phyloP scores from a whole-genome alignment of 1,140 invertebrate species.

The Diachasmimorpha longicaudata region DNA sequence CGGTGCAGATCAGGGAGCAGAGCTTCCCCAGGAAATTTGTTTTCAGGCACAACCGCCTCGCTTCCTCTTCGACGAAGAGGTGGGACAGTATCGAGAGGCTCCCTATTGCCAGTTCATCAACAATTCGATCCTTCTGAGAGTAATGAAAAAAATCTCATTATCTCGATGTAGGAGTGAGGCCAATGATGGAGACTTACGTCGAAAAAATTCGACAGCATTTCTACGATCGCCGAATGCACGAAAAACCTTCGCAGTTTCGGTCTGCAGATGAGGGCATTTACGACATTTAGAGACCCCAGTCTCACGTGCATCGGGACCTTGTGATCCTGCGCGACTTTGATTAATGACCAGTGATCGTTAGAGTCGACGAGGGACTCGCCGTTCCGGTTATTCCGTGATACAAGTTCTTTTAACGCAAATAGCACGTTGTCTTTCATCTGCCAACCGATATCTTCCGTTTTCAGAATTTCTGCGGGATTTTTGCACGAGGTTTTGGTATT shows the following conservation, averaged over 20 bases:
- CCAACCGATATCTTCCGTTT: conserved; percentile 38
- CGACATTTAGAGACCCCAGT: conserved; percentile 29
- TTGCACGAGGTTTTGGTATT: neutral
- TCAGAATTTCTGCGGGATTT: conserved; percentile 39
- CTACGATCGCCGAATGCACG: neutral
- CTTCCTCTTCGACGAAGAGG: conserved; percentile 29
- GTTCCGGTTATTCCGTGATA: conserved; percentile 37
- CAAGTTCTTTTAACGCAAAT: conserved; percentile 43
- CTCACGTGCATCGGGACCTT: neutral
- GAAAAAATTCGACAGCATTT: neutral
- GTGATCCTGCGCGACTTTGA: neutral
- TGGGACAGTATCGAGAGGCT: conserved; percentile 37
- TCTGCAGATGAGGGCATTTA: neutral
- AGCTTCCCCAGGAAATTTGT: conserved; percentile 31
- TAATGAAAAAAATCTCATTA: neutral
- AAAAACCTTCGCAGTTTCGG: neutral
- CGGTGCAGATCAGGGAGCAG: conserved; percentile 32
- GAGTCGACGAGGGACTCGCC: conserved; percentile 35
- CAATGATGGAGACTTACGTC: neutral
- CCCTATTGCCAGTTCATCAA: conserved; percentile 44
- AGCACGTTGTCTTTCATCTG: conserved; percentile 35
- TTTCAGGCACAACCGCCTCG: conserved; percentile 31
- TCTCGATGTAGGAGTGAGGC: too few species aligned
- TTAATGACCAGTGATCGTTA: conserved; percentile 28
- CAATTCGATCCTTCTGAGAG: conserved; percentile 14